phyloP scores from a whole-genome alignment of 2,113 vertebrate species.

The Setophaga kirtlandii region DNA sequence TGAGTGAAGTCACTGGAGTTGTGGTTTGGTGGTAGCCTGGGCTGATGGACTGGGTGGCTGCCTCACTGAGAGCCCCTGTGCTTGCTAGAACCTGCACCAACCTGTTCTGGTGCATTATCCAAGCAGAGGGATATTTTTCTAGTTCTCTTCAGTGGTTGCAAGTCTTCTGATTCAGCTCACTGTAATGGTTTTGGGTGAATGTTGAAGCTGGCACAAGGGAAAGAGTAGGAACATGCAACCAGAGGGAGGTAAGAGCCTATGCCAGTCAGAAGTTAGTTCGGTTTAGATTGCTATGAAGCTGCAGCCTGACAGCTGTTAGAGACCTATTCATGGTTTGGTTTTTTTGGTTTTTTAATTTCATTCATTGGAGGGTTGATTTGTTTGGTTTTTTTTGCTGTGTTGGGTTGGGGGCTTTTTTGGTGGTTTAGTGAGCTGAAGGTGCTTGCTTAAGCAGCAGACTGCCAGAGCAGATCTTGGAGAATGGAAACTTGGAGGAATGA shows the following conservation, averaged over 20 bases:
- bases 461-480: not conserved
- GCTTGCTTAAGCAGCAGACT: not conserved
- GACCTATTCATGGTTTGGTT: not conserved
- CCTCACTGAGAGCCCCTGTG: not conserved
- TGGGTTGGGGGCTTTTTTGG: not conserved
- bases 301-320: not conserved
- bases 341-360: not conserved
- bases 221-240: constrained; percentile 13
- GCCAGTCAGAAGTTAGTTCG: not conserved
- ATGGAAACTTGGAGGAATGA: not conserved
- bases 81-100: not conserved
- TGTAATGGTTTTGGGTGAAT: not conserved
- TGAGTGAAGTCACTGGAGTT: not conserved
- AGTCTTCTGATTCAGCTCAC: not conserved
- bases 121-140: not conserved
- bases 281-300: not conserved
- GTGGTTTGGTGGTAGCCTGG: not conserved
- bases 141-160: not conserved
- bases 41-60: not conserved
- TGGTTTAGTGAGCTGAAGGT: not conserved
- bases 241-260: not conserved
- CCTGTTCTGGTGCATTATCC: not conserved
- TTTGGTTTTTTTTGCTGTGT: not conserved
- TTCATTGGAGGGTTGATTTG: not conserved
- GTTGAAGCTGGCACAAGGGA: not conserved